phyloP scores from a whole-genome alignment of 2,888 invertebrate species.

The Charanyca ferruginea region DNA sequence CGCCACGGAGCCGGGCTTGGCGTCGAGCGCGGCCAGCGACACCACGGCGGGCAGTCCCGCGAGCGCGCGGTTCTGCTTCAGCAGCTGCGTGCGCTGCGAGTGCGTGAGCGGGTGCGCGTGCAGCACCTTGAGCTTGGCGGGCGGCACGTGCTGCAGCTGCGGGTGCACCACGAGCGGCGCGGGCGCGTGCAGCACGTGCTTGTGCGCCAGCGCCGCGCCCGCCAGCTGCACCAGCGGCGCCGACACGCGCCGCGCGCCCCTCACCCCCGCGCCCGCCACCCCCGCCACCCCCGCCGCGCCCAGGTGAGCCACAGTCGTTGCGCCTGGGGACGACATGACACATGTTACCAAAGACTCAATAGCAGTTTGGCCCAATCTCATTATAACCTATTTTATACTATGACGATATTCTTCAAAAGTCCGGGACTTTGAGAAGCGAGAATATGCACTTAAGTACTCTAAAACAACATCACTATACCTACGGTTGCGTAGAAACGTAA shows the following conservation, averaged over 20 bases:
- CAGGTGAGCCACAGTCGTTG: too few species aligned
- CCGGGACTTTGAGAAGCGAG: too few species aligned
- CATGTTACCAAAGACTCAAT: too few species aligned
- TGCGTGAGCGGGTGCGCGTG: conserved; percentile 84
- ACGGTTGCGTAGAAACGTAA: too few species aligned
- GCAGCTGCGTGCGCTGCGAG: conserved; percentile 77
- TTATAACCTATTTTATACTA: too few species aligned
- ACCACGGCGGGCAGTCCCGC: conserved; percentile 79
- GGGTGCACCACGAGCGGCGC: conserved; percentile 73
- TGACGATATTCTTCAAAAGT: too few species aligned
- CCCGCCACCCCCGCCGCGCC: not conserved
- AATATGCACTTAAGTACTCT: too few species aligned
- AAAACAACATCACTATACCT: too few species aligned
- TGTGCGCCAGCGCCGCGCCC: conserved; percentile 74
- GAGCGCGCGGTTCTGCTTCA: conserved; percentile 75
- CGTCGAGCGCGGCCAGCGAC: conserved; percentile 80
- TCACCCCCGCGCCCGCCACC: conserved; percentile 31
- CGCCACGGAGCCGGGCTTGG: conserved; percentile 80
- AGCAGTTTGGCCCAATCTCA: too few species aligned
- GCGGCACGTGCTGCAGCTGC: conserved; percentile 76
- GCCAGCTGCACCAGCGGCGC: conserved; percentile 47
- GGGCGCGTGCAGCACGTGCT: conserved; percentile 68
- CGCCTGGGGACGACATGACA: too few species aligned
- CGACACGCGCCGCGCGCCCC: conserved; percentile 50
- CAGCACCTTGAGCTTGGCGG: conserved; percentile 82